phyloP scores from a whole-genome alignment of 2,113 vertebrate species.

The Vimba vimba region DNA sequence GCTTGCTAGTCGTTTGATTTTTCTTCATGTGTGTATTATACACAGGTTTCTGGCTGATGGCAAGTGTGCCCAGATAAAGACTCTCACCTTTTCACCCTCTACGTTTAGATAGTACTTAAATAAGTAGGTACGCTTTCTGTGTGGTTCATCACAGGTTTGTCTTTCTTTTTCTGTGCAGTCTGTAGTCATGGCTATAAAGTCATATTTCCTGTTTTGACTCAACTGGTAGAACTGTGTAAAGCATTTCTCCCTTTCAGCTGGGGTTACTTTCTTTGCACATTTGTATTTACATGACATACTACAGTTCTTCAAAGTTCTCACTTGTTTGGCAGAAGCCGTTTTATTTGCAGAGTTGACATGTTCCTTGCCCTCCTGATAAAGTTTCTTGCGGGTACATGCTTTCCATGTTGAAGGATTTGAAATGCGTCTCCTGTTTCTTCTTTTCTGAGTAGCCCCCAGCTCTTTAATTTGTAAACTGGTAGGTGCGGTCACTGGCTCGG shows the following conservation, averaged over 20 bases:
- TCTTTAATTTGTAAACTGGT: neutral
- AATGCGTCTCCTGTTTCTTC: too few species aligned
- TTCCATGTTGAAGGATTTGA: too few species aligned
- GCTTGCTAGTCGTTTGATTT: neutral
- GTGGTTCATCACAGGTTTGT: neutral
- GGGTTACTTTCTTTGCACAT: neutral
- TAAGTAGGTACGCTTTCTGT: neutral
- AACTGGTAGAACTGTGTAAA: neutral
- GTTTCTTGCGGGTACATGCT: too few species aligned
- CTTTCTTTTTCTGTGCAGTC: neutral
- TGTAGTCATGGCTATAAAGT: slow-evolving; percentile 12
- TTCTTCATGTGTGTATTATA: neutral
- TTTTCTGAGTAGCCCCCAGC: neutral
- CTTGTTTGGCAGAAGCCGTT: too few species aligned
- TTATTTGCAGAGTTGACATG: too few species aligned
- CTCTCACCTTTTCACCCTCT: neutral
- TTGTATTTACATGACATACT: neutral
- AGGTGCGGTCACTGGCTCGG: neutral
- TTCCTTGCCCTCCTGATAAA: too few species aligned
- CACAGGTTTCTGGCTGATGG: neutral
- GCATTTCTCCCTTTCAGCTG: slow-evolving; percentile 10
- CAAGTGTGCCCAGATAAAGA: slow-evolving; percentile 5
- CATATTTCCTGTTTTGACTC: slow-evolving; percentile 5
- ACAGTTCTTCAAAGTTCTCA: too few species aligned
- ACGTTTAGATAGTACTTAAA: neutral